These are phyloP conservation scores for Zhengitettix transpicula DNA, from an alignment of 2,888 invertebrate species.

Conservation along the genomic window DNA sequence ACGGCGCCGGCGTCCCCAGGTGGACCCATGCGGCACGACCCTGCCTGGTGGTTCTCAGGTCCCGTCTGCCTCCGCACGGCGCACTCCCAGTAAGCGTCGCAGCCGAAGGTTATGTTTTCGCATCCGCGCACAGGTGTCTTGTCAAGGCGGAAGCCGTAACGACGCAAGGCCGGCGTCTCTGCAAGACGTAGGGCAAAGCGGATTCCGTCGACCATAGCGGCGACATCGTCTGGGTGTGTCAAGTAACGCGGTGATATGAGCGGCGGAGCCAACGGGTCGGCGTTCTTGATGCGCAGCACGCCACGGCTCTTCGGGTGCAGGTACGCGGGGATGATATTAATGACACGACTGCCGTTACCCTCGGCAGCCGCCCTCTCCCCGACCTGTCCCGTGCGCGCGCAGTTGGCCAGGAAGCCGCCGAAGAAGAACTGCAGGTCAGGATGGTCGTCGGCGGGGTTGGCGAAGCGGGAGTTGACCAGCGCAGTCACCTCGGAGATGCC, in stretches of 20 bases:
- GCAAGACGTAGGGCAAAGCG: slow-evolving; percentile 57
- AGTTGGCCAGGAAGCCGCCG: slow-evolving; percentile 71
- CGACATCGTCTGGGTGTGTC: slow-evolving; percentile 61
- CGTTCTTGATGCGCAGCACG: slow-evolving; percentile 34
- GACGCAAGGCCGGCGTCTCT: slow-evolving; percentile 43
- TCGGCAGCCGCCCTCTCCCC: not conserved
- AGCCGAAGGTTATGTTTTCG: slow-evolving; percentile 53
- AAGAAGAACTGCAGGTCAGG: slow-evolving; percentile 81
- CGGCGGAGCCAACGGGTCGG: slow-evolving; percentile 66
- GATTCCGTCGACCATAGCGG: slow-evolving; percentile 64
- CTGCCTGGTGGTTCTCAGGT: slow-evolving; percentile 47
- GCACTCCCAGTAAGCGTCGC: slow-evolving; percentile 44
- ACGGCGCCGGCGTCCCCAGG: slow-evolving; percentile 35
- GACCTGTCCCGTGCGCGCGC: slow-evolving; percentile 72
- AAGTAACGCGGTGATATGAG: slow-evolving; percentile 72
- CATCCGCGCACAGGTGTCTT: slow-evolving; percentile 57
- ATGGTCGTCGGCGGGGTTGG: slow-evolving; percentile 52
- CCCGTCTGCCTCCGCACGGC: slow-evolving; percentile 38
- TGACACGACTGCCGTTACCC: slow-evolving; percentile 27
- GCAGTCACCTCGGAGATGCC: slow-evolving; percentile 77
- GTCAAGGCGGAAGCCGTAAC: slow-evolving; percentile 55
- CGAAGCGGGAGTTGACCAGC: slow-evolving; percentile 63
- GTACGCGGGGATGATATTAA: slow-evolving; percentile 64
- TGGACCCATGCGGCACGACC: slow-evolving; percentile 46
- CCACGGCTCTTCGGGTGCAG: slow-evolving; percentile 80